Conservation (phyloP, 2,797 vertebrate genomes). For the Meriones psammophilus region DNA sequence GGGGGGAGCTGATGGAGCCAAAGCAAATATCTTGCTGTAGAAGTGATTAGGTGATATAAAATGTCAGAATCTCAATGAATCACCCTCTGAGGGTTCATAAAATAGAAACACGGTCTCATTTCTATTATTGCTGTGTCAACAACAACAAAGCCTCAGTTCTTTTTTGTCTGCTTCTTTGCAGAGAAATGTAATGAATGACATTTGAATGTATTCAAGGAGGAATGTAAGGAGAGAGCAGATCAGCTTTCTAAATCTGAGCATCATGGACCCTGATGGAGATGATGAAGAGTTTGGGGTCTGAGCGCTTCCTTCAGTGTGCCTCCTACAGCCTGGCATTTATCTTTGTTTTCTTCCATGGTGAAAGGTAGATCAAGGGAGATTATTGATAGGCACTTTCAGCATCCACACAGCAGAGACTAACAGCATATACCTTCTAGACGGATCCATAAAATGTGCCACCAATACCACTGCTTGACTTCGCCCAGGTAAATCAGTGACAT, state of each 20-base stretch:
- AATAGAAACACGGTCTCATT: constrained; percentile 78
- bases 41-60: constrained; percentile 87
- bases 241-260: constrained; percentile 44
- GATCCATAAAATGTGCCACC: constrained; percentile 2
- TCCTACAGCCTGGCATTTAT: constrained; percentile 32
- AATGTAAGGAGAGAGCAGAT: neutral
- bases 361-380: constrained; percentile 53
- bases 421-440: neutral
- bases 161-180: constrained; percentile 76
- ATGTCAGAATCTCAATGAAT: constrained; percentile 88
- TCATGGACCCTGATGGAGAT: neutral
- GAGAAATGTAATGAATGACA: constrained; percentile 80
- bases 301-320: constrained; percentile 16
- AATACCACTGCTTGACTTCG: constrained; percentile 47
- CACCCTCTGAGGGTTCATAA: constrained; percentile 85
- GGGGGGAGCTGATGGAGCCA: constrained; percentile 66
- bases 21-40: constrained; percentile 84
- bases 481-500: neutral
- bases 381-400: constrained; percentile 47
- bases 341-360: neutral
- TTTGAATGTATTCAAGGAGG: constrained; percentile 64
- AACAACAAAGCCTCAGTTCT: constrained; percentile 56
- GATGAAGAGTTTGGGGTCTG: neutral
- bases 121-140: constrained; percentile 72
- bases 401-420: neutral